Evolutionary conservation across 2,888 invertebrate genomes (phyloP).

Genomic region (Zele albiditarsus): DNA sequence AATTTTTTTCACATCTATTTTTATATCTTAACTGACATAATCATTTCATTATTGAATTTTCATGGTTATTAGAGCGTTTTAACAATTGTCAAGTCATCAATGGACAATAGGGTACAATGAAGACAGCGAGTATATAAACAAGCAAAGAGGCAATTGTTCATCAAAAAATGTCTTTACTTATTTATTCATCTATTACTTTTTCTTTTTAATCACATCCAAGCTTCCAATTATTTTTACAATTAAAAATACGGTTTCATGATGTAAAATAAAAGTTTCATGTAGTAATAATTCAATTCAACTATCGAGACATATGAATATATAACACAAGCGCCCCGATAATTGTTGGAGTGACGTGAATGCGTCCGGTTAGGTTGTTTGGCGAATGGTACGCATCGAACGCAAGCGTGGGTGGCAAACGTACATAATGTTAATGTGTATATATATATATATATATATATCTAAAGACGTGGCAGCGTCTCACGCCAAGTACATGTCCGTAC

Average conservation of each 20-base stretch:
- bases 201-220: too few relatives aligned
- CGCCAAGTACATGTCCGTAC: too few relatives aligned
- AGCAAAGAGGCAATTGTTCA: background rate
- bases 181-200: too few relatives aligned
- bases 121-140: background rate
- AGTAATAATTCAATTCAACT: too few relatives aligned
- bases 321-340: background rate
- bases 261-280: too few relatives aligned
- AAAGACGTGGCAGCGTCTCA: too few relatives aligned
- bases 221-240: too few relatives aligned
- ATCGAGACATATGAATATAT: background rate
- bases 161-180: background rate
- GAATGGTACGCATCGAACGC: background rate
- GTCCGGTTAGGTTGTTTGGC: constrained; percentile 5
- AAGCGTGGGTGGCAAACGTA: constrained; percentile 26
- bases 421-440: constrained; percentile 17
- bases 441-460: background rate
- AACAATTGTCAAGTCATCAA: constrained; percentile 24
- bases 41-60: constrained; percentile 29
- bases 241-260: too few relatives aligned
- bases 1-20: background rate
- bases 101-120: background rate
- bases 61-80: constrained; percentile 31
- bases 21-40: constrained; percentile 12
- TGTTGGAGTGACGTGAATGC: constrained; percentile 3